phyloP scores from a whole-genome alignment of 2,888 invertebrate genomes.

The Drosophila monieri region DNA sequence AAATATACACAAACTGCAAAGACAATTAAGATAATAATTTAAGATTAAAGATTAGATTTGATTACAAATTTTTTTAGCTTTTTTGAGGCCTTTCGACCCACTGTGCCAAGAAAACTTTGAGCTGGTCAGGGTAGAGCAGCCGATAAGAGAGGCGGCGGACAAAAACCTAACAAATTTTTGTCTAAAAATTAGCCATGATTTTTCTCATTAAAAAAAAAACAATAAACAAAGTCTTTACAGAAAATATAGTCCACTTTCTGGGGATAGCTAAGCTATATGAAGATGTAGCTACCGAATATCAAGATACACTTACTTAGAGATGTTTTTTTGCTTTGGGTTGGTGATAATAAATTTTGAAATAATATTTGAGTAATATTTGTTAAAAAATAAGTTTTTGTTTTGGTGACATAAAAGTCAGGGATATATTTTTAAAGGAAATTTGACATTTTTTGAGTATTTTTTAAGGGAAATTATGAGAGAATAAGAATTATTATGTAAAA shows the following conservation, averaged over 20 bases:
- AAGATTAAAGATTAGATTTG: too few species aligned
- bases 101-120: conserved; percentile 59
- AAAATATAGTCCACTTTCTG: conserved; percentile 40
- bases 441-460: too few species aligned
- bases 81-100: conserved; percentile 33
- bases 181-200: conserved; percentile 34
- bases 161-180: conserved; percentile 27
- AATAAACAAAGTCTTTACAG: conserved; percentile 54
- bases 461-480: too few species aligned
- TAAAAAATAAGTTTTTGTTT: not conserved
- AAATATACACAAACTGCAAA: conserved; percentile 77
- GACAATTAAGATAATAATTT: too few species aligned
- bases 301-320: not conserved
- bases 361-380: not conserved
- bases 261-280: not conserved
- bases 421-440: not conserved
- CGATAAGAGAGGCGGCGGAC: conserved; percentile 48
- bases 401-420: not conserved
- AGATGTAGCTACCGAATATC: not conserved
- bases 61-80: too few species aligned
- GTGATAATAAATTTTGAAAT: not conserved
- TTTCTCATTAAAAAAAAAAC: conserved; percentile 54
- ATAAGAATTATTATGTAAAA: too few species aligned
- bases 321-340: not conserved
- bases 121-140: conserved; percentile 70